These are phyloP conservation scores for Rhaphigaster nebulosa DNA, from an alignment of 2,888 invertebrate genomes.

Conservation along the genomic window DNA sequence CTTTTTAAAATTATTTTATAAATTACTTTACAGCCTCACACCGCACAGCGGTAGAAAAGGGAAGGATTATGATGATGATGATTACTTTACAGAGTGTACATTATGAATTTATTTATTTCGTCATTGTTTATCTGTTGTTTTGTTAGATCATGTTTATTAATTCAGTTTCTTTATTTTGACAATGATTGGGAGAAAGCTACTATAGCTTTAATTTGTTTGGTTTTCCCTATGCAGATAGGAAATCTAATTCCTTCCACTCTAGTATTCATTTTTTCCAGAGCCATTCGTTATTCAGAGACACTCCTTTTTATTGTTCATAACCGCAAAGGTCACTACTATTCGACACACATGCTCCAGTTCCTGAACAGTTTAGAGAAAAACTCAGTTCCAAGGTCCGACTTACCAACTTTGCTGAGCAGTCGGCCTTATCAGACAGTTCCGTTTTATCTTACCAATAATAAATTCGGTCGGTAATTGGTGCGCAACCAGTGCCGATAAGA, in stretches of 20 bases:
- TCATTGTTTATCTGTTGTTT: too few relatives aligned
- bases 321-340: neutral
- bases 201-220: too few relatives aligned
- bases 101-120: too few relatives aligned
- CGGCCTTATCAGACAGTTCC: slow-evolving; percentile 1
- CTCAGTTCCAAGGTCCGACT: neutral
- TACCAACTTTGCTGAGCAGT: neutral
- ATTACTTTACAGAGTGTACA: too few relatives aligned
- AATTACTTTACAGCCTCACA: too few relatives aligned
- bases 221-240: neutral
- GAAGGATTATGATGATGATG: too few relatives aligned
- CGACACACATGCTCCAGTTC: neutral
- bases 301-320: neutral
- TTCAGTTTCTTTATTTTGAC: too few relatives aligned
- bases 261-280: neutral
- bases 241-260: neutral
- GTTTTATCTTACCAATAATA: neutral
- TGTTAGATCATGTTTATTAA: too few relatives aligned
- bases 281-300: neutral
- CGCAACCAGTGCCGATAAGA: neutral
- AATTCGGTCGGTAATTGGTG: neutral
- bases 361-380: slow-evolving; percentile 5
- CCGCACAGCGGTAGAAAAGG: too few relatives aligned
- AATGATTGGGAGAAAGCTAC: too few relatives aligned
- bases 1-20: too few relatives aligned